Conservation (phyloP, 2,113 vertebrate genomes). For the Labeo rohita region DNA sequence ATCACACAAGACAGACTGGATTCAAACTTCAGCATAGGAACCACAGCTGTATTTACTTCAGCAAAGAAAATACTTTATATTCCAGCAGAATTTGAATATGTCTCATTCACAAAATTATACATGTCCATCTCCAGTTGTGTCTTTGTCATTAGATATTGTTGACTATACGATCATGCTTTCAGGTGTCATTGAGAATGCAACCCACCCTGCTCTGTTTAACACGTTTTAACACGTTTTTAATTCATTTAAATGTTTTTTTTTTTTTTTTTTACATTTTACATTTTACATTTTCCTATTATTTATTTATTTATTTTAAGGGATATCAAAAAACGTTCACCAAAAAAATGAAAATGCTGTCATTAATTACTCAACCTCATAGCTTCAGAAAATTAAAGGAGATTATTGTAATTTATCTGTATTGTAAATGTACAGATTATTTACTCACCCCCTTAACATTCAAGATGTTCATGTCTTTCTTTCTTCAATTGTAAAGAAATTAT, state of each 20-base stretch:
- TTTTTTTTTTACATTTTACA: neutral
- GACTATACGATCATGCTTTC: neutral
- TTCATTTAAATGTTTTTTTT: neutral
- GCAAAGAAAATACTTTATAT: neutral
- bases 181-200: neutral
- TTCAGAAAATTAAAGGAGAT: no score
- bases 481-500: no score
- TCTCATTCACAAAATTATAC: neutral
- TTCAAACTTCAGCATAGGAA: neutral
- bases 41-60: neutral
- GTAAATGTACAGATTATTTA: no score
- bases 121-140: neutral
- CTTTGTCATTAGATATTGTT: neutral
- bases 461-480: no score
- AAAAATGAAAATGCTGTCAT: no score
- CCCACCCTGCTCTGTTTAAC: neutral
- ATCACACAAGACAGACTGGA: neutral
- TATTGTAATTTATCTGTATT: no score
- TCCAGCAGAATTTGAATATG: neutral
- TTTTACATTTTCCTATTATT: neutral
- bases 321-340: no score
- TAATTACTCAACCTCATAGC: no score
- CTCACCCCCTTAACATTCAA: no score
- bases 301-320: no score
- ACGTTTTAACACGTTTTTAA: neutral